These are phyloP conservation scores for Lydus trimaculatus DNA, from an alignment of 2,888 invertebrate species.

Conservation along the genomic window DNA sequence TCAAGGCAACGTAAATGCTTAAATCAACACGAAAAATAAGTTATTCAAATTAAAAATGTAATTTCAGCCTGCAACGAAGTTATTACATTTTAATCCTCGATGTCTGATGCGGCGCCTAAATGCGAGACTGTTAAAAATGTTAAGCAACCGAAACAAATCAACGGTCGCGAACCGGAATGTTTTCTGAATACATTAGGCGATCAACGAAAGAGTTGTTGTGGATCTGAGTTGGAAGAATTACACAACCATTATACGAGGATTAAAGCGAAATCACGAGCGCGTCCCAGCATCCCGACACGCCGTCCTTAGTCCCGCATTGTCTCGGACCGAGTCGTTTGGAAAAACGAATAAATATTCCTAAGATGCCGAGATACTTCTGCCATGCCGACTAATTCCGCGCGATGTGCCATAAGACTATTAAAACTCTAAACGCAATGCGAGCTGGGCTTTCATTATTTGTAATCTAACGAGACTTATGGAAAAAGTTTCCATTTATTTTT, in stretches of 20 bases:
- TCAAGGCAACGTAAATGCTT: conserved; percentile 68
- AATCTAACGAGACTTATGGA: conserved; percentile 62
- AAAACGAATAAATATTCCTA: conserved; percentile 62
- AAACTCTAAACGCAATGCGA: conserved; percentile 62
- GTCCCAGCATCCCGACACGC: conserved; percentile 41
- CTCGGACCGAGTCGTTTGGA: conserved; percentile 62
- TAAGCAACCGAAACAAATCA: conserved; percentile 61
- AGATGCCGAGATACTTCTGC: conserved; percentile 44
- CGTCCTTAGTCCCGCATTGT: conserved; percentile 57
- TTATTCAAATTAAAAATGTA: conserved; percentile 78
- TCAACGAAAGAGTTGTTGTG: conserved; percentile 58
- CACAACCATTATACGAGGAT: conserved; percentile 64
- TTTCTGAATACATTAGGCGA: conserved; percentile 60
- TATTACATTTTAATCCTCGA: conserved; percentile 63
- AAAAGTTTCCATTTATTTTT: conserved; percentile 63
- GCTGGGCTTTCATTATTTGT: conserved; percentile 61
- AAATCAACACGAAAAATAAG: conserved; percentile 77
- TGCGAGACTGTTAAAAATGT: conserved; percentile 60
- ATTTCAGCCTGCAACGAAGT: conserved; percentile 62
- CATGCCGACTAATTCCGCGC: conserved; percentile 59
- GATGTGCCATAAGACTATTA: conserved; percentile 62
- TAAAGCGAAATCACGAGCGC: conserved; percentile 61
- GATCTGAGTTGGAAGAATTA: conserved; percentile 60
- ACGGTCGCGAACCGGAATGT: conserved; percentile 48
- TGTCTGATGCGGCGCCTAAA: conserved; percentile 58